These are phyloP conservation scores for Clusia tigrina DNA, from an alignment of 2,888 invertebrate species.

Conservation along the genomic window DNA sequence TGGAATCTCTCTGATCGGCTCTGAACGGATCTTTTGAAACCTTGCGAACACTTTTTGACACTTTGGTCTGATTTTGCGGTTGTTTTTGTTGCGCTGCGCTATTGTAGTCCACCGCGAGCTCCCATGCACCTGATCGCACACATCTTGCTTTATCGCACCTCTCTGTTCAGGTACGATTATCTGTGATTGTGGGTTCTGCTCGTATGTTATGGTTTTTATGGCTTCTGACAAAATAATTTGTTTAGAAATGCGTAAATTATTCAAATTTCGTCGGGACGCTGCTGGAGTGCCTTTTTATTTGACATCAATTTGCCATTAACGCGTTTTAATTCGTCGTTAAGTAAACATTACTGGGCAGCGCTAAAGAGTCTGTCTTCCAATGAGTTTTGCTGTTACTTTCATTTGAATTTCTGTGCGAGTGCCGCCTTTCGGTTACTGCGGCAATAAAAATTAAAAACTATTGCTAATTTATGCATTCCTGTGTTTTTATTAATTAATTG, in stretches of 20 bases:
- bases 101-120: neutral
- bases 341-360: too few species aligned
- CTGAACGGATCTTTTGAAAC: neutral
- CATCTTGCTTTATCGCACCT: neutral
- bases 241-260: slow-evolving; percentile 23
- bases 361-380: neutral
- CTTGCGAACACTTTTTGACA: neutral
- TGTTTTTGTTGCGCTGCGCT: neutral
- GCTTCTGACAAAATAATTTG: slow-evolving; percentile 25
- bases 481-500: slow-evolving; percentile 4
- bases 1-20: neutral
- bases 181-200: neutral
- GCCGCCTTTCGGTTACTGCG: neutral
- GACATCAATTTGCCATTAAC: slow-evolving; percentile 24
- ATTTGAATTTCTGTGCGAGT: neutral
- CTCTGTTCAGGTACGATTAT: too few species aligned
- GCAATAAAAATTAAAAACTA: slow-evolving; percentile 8
- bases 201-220: slow-evolving; percentile 2
- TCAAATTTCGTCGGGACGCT: slow-evolving; percentile 18
- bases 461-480: slow-evolving; percentile 13
- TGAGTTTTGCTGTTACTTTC: neutral
- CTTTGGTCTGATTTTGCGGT: neutral
- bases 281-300: neutral
- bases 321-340: slow-evolving; percentile 15
- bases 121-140: neutral